These are phyloP conservation scores for Cebidichthys violaceus DNA, from an alignment of 2,113 vertebrate species.

Conservation along the genomic window DNA sequence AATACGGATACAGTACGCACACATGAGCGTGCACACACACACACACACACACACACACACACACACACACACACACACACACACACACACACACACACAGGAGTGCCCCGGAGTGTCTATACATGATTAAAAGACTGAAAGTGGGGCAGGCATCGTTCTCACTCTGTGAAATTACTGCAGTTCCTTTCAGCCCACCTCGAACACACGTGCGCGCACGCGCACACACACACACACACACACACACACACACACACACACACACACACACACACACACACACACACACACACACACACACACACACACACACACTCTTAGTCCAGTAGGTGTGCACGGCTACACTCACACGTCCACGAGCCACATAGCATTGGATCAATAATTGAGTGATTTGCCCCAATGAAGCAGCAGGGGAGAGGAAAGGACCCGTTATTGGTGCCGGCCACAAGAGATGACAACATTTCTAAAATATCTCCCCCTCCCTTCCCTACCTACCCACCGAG, in stretches of 20 bases:
- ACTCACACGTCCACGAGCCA: constrained; percentile 23
- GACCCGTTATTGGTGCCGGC: constrained; percentile 35
- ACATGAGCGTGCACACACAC: neutral
- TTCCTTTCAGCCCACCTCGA: constrained; percentile 45
- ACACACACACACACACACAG: constrained; percentile 32
- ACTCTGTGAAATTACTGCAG: constrained; percentile 65
- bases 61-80: constrained; percentile 8
- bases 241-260: constrained; percentile 8
- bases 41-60: no score
- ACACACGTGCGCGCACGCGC: neutral
- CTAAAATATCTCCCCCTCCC: constrained; percentile 12
- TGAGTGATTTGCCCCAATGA: constrained; percentile 46
- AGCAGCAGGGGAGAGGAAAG: constrained; percentile 30
- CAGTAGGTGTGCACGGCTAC: constrained; percentile 9
- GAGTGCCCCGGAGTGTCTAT: constrained; percentile 70
- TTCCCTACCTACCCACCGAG: neutral
- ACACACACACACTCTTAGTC: constrained; percentile 12
- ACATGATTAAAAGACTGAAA: constrained; percentile 80
- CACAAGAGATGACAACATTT: constrained; percentile 14
- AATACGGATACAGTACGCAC: constrained; percentile 45
- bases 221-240: constrained; percentile 7
- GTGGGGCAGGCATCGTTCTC: constrained; percentile 75
- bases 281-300: neutral
- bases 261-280: neutral
- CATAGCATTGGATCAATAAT: constrained; percentile 53